Evolutionary conservation across 1,140 invertebrate genomes (phyloP), one percentile per base, ranked within the genome.

Genomic region (Pogonomyrmex californicus): DNA sequence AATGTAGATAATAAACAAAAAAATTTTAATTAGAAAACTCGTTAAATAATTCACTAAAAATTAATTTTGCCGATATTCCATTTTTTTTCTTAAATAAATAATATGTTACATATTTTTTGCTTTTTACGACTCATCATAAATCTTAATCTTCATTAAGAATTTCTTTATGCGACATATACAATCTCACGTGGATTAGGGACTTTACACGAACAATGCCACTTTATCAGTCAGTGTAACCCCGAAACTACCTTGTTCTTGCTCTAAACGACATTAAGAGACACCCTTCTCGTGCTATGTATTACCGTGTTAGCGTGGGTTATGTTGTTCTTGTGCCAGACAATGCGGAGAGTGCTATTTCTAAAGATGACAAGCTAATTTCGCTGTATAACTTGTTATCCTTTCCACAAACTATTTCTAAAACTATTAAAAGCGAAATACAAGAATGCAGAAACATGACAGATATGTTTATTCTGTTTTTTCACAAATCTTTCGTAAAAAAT

Each of bases 201-300:
- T 73, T 68, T 60, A 75, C 41, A n/a, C 7, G 77, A 79, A 81
- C 63, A 81, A 75, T 83, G 68, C 79, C 41, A 75, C 68, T 83
- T 83, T 83, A 83, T 83, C 79, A 83, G 66, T 47, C 51, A 44
- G 30, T 68, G 77, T 68, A 82, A 83, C 79, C 54, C 12, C 41
- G 30, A 12, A 54, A 60, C 79, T 75, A 75, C 56, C 79, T 66
- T 47, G 79, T 83, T 83, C 79, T 83, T 83, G 79, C 30, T 83
- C 79, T 75, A 83, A 83, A 83, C 33, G 79, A 83, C 68, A 38
- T 83, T 83, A 83, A 73, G 79, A 83, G 68, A 83, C 79, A 75
- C 68, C 54, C 41, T 83, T 60, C 68, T 47, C 79, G 68, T 33
- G 68, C 68, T 83, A 73, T 60, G 56, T 38, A 75, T 83, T 83